Conservation (phyloP, 2,797 vertebrate genomes). For the Microtus agrestis region DNA sequence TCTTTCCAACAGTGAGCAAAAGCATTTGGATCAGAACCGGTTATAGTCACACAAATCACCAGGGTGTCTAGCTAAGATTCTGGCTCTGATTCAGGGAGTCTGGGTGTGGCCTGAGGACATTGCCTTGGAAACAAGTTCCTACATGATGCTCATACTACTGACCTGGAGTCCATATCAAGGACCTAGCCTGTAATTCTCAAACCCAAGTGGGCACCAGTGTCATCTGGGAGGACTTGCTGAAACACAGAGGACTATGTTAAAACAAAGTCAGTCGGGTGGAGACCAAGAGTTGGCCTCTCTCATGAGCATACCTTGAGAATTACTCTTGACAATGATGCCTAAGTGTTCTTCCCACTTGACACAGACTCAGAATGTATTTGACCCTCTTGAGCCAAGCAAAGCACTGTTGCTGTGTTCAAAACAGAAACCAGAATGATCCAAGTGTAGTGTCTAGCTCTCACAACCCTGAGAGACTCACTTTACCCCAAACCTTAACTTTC, state of each 20-base stretch:
- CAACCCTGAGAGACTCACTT: neutral
- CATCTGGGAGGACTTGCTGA: neutral
- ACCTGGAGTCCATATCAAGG: neutral
- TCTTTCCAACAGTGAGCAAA: slow-evolving; percentile 32
- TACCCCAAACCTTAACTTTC: neutral
- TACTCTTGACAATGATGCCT: neutral
- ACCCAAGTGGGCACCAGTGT: neutral
- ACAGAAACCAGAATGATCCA: neutral
- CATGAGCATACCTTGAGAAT: neutral
- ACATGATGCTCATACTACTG: neutral
- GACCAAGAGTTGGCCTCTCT: neutral
- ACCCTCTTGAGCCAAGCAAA: slow-evolving; percentile 20
- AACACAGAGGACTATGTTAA: neutral
- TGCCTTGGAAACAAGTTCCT: neutral
- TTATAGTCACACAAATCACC: neutral
- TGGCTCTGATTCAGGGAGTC: neutral
- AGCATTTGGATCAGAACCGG: neutral
- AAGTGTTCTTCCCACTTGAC: neutral
- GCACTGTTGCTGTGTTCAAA: neutral
- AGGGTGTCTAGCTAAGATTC: neutral
- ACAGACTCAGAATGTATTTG: neutral
- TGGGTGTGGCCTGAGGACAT: neutral
- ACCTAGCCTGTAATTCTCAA: slow-evolving; percentile 2
- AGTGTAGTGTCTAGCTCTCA: neutral
- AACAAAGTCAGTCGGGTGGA: neutral